Conservation (phyloP, 2,888 invertebrate species). For the Acronicta aceris region DNA sequence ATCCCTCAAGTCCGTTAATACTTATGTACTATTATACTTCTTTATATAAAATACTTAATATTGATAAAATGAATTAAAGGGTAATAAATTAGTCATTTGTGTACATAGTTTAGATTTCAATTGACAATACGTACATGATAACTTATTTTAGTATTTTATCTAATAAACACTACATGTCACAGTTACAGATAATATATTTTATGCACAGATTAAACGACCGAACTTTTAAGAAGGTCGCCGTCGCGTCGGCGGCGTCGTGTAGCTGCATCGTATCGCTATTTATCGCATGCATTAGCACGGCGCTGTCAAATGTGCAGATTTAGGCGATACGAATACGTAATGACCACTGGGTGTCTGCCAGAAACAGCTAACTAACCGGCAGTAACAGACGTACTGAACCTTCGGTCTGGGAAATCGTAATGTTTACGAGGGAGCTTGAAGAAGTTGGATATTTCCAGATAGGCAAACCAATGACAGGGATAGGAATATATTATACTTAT, state of each 20-base stretch:
- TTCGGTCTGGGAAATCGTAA: neutral
- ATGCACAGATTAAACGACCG: conserved; percentile 19
- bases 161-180: neutral
- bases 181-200: neutral
- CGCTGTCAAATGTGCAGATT: conserved; percentile 55
- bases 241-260: conserved; percentile 4
- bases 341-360: conserved; percentile 74
- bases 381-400: conserved; percentile 40
- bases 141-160: neutral
- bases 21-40: conserved; percentile 15
- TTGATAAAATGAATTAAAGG: conserved; percentile 10
- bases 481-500: too few species aligned
- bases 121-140: conserved; percentile 8
- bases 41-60: conserved; percentile 1
- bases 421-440: neutral
- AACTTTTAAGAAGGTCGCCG: conserved; percentile 32
- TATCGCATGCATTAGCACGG: conserved; percentile 50
- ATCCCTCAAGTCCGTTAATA: conserved; percentile 11
- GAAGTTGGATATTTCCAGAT: neutral
- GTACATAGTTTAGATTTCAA: neutral
- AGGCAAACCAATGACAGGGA: neutral
- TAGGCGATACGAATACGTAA: conserved; percentile 57
- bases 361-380: conserved; percentile 67
- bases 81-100: conserved; percentile 1
- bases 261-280: conserved; percentile 43